These are phyloP conservation scores for Triplophysa dalaica DNA, from an alignment of 2,113 vertebrate species.

Conservation along the genomic window DNA sequence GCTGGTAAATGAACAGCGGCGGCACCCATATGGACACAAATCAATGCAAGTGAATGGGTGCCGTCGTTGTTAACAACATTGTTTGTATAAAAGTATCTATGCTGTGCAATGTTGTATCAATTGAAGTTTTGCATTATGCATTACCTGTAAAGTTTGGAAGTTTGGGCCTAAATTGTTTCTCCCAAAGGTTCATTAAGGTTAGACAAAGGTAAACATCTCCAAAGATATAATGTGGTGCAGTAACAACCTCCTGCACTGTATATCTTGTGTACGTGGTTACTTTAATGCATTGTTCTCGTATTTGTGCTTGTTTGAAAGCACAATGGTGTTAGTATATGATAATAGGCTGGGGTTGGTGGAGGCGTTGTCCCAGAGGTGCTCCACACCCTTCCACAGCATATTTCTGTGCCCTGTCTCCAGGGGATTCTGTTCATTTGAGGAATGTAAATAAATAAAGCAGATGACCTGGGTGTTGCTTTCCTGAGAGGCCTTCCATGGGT, in stretches of 20 bases:
- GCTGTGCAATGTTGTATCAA: too few relatives aligned
- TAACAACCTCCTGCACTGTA: neutral
- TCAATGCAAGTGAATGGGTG: too few relatives aligned
- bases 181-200: neutral
- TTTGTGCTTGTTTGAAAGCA: constrained; percentile 2
- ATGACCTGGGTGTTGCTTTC: constrained; percentile 72
- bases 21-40: too few relatives aligned
- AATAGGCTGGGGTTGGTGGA: constrained; percentile 56
- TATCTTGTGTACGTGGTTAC: constrained; percentile 1
- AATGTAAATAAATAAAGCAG: constrained; percentile 72
- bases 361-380: constrained; percentile 48
- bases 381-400: constrained; percentile 56
- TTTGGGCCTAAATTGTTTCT: neutral
- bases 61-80: too few relatives aligned
- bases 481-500: constrained; percentile 64
- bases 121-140: too few relatives aligned
- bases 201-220: neutral
- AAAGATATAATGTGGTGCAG: neutral
- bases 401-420: constrained; percentile 62
- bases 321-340: neutral
- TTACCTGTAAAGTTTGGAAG: too few relatives aligned
- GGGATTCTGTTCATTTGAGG: constrained; percentile 57
- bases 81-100: too few relatives aligned
- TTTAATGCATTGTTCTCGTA: constrained; percentile 37
- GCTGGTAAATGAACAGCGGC: too few relatives aligned